Evolutionary conservation across 2,113 vertebrate genomes (phyloP).

Genomic region (Cebidichthys violaceus): DNA sequence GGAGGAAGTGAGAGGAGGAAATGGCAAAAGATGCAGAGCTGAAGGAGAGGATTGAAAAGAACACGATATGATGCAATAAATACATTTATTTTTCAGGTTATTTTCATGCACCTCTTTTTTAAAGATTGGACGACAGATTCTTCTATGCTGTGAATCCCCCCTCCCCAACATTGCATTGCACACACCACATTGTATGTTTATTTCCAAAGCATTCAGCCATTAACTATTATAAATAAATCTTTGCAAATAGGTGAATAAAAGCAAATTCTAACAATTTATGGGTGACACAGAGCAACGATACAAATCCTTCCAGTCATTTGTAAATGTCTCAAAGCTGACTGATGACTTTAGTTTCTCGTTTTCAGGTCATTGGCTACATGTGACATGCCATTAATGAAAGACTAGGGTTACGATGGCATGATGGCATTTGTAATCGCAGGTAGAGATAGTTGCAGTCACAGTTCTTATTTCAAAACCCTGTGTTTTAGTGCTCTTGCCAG

Average conservation of each 20-base stretch:
- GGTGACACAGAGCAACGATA: neutral
- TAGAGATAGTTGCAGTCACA: neutral
- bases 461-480: neutral
- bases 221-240: neutral
- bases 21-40: conserved; percentile 26
- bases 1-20: conserved; percentile 14
- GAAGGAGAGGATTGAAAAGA: neutral
- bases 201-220: neutral
- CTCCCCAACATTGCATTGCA: too few relatives aligned
- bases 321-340: conserved; percentile 25
- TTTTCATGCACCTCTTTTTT: conserved; percentile 25
- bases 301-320: conserved; percentile 15
- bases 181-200: neutral
- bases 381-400: conserved; percentile 22
- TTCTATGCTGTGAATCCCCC: neutral
- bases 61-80: conserved; percentile 34
- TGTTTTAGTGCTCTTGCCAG: conserved; percentile 8
- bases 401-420: conserved; percentile 12
- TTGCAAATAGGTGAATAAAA: neutral
- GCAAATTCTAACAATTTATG: neutral
- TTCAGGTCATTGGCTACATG: conserved; percentile 15
- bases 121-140: conserved; percentile 6
- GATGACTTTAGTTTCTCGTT: conserved; percentile 16
- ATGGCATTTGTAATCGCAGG: conserved; percentile 2
- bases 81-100: conserved; percentile 15